Base-by-base conservation (phyloP, 1,140 invertebrate genomes). In the Radopholus similis region DNA sequence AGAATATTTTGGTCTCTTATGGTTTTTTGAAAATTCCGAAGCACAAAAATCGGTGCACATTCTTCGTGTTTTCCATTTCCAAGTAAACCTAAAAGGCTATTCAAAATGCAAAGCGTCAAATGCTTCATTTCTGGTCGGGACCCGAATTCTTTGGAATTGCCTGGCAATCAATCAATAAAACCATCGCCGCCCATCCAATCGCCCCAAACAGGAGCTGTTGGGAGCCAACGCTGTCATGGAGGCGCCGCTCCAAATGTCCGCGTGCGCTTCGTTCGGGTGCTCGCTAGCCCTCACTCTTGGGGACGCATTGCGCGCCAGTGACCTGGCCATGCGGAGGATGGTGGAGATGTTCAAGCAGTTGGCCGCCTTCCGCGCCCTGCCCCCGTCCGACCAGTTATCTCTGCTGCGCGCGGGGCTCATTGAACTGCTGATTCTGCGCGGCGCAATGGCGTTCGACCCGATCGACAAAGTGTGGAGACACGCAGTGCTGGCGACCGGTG, bases 371-470 rank as follows among this genome's bases (percentile, higher is more conserved):
- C 55, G 38, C 15, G 8, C 34, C 0, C 55, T 57, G 34, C 38
- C 34, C 18, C 55, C 28, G 5, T 42, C 28, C 15, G 55, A 57
- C 15, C 34, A 57, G 18, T 11, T 57, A 21, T 11, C n/a, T 57
- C n/a, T 57, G 38, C n/a, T 57, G 4, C 34, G 38, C 26, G 55
- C 34, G 21, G 55, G 55, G 4, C 34, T 42, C 21, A 32, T 37
- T 30, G 23, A 47, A 18, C 18, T 57, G 55, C 55, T 57, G 38
- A 57, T 57, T 11, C 55, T 57, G 9, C 55, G 55, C n/a, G 55
- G 55, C n/a, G 55, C 38, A 11, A 57, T 57, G 55, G 55, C 55
- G 9, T 57, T 38, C 26, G 55, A 57, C 21, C 38, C 55, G 34
- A 30, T 38, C 2, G 32, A 37, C 38, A 32, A 42, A 18, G 38